Evolutionary conservation across 2,888 invertebrate genomes (phyloP), one percentile per base, ranked within the genome.

Genomic region (Coleophora flavipennella): DNA sequence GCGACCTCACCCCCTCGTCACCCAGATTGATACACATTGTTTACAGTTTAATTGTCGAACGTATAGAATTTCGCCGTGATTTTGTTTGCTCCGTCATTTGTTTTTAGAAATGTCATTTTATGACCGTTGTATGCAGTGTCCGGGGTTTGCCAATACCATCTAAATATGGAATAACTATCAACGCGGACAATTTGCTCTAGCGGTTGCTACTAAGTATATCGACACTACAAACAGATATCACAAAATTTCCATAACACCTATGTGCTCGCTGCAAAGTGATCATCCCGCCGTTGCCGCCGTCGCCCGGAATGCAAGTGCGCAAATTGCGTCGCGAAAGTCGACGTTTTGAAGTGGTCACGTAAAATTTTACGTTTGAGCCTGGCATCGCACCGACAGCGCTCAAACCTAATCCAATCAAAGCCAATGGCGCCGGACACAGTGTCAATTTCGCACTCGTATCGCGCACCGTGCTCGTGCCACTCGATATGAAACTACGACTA

Each of bases 361-460:
- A 81, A 81, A 83, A 81, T 80, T 80, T 80, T 78, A 83, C 79
- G 77, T 81, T 78, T 76, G 73, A 75, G 67, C 70, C 65, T 67
- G 59, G 62, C 71, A 64, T 74, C 67, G 69, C 70, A 67, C 52
- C 68, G 70, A 69, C 70, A 71, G 70, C 76, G 74, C 69, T 68
- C 69, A 66, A 66, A 73, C 67, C 71, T 77, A 83, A 83, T 81
- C 79, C 79, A 83, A 83, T 83, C 80, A 79, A 67, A 69, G 61
- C 60, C 73, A 70, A 80, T 76, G 68, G 73, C 62, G 57, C 65
- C 61, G 73, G 76, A 74, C 76, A 61, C 62, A 60, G 63, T 75
- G 75, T 71, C 76, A 75, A 79, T 79, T 76, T 71, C 63, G 62
- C 64, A 69, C 63, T 65, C 58, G 65, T 49, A 52, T 54, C 49